Evolutionary conservation across 2,113 vertebrate species (phyloP), one percentile per base, ranked within the genome.

Genomic region (Xiphias gladius): DNA sequence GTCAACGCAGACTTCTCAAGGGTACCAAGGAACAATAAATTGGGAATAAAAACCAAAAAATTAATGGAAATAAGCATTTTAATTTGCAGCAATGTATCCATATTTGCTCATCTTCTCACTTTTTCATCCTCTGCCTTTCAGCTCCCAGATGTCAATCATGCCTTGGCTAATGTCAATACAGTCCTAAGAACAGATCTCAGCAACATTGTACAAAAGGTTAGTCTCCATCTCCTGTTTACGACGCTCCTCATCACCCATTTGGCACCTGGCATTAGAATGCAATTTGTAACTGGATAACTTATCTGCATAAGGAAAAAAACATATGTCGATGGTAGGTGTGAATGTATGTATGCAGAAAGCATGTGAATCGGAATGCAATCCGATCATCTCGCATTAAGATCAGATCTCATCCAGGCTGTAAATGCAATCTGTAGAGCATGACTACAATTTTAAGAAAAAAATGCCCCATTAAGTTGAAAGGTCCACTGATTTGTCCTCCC

Each of bases 131-230:
- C 52, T 80, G 22, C 67, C 11, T 76, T 32, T 55, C 90, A 99
- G 98, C 93, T 99, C 24, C 95, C 95, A 0, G 88, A 95, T 26
- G 93, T 98, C 76, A 92, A 63, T 55, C 68, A 62, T 0, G 92
- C 97, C 62, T 92, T 98, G 91, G 76, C 74, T 16, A 97, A 92
- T 69, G 75, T 99, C 71, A 94, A 97, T 0, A 81, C 91, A 0
- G 89, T 99, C 73, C 95, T 97, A 88, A 96, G 73, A 89, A 97
- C 90, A 57, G 95, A 99, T 88, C 96, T 99, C 85, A 96, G 96
- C 72, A 94, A 94, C 84, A 94, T 97, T 30, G 94, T 97, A 55
- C 95, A 97, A 87, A 94, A 96, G 97, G 98, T 98, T 85, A 2
- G 93, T 43, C 5, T 55, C 14, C 12, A 11, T 24, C 22, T 84